A percentile compares a stretch with the other conserved stretches of the same genome.
phyloP scores from a whole-genome alignment of 2,888 invertebrate genomes.

The Trypoxylon attenuatum region DNA sequence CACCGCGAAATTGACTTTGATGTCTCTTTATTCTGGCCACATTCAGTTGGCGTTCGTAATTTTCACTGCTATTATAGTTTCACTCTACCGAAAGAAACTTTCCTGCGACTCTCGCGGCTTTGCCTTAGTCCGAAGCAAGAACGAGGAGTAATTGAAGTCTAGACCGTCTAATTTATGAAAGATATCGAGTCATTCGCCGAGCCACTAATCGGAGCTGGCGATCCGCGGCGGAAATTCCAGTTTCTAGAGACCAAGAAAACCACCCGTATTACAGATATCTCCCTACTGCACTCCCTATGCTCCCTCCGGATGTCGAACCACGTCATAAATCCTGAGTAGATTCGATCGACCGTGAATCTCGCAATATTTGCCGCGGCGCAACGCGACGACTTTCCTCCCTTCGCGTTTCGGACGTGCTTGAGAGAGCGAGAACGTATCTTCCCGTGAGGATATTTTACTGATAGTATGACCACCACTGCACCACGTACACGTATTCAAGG shows the following conservation, averaged over 20 bases:
- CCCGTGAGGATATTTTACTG: slow-evolving; percentile 32
- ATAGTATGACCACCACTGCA: slow-evolving; percentile 34
- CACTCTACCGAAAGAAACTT: too few relatives aligned
- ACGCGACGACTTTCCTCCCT: slow-evolving; percentile 23
- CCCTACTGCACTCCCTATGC: too few relatives aligned
- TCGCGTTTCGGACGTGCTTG: slow-evolving; percentile 18
- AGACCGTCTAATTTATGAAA: slow-evolving; percentile 40
- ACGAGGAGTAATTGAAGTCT: slow-evolving; percentile 42
- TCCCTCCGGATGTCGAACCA: slow-evolving; percentile 27
- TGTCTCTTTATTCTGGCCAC: background rate
- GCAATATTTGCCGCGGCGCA: slow-evolving; percentile 24
- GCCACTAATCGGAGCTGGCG: slow-evolving; percentile 36
- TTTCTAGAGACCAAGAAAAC: slow-evolving; percentile 23
- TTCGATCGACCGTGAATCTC: slow-evolving; percentile 42
- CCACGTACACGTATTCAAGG: slow-evolving; percentile 41
- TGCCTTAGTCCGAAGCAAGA: too few relatives aligned
- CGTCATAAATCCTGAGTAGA: slow-evolving; percentile 38
- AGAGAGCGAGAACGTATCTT: too few relatives aligned
- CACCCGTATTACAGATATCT: too few relatives aligned
- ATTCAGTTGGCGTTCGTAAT: background rate
- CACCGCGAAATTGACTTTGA: background rate
- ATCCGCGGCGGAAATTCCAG: slow-evolving; percentile 32
- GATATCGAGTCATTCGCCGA: slow-evolving; percentile 21
- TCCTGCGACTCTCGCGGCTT: too few relatives aligned
- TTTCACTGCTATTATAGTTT: too few relatives aligned